Percentiles rank a stretch among this genome's conserved stretches.
phyloP scores from a whole-genome alignment of 2,113 vertebrate species.

The Merops nubicus region DNA sequence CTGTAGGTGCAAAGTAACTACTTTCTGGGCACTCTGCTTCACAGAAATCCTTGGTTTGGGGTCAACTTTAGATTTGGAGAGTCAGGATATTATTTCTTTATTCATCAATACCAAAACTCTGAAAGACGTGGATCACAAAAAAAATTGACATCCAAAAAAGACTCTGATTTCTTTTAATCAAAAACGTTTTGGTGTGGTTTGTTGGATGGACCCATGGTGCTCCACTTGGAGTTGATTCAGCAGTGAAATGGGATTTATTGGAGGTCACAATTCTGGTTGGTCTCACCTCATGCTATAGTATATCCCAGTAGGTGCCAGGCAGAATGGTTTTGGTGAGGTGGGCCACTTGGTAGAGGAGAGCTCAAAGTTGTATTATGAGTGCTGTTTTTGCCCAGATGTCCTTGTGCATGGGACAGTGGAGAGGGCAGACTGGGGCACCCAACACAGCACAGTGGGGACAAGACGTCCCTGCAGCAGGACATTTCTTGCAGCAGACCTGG shows the following conservation, averaged over 20 bases:
- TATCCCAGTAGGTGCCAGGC: neutral
- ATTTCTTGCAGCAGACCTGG: neutral
- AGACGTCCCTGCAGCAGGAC: neutral
- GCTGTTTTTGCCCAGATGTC: neutral
- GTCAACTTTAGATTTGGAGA: neutral
- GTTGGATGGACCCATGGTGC: neutral
- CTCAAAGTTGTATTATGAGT: neutral
- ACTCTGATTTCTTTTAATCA: neutral
- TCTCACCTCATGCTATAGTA: neutral
- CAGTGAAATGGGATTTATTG: neutral
- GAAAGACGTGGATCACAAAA: neutral
- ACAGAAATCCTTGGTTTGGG: neutral
- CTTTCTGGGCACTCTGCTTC: neutral
- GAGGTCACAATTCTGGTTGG: rapidly evolving
- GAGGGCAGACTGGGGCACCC: neutral
- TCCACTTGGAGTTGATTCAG: neutral
- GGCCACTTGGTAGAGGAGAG: neutral
- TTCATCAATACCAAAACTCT: neutral
- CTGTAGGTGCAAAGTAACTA: neutral
- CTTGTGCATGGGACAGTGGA: neutral
- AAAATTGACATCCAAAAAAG: neutral
- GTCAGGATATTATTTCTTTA: neutral
- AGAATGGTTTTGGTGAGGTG: neutral
- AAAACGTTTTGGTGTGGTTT: neutral
- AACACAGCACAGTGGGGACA: rapidly evolving